Percentiles rank a stretch among this genome's conserved stretches.
phyloP scores from a whole-genome alignment of 2,797 vertebrate genomes.

The Xerus rutilus region DNA sequence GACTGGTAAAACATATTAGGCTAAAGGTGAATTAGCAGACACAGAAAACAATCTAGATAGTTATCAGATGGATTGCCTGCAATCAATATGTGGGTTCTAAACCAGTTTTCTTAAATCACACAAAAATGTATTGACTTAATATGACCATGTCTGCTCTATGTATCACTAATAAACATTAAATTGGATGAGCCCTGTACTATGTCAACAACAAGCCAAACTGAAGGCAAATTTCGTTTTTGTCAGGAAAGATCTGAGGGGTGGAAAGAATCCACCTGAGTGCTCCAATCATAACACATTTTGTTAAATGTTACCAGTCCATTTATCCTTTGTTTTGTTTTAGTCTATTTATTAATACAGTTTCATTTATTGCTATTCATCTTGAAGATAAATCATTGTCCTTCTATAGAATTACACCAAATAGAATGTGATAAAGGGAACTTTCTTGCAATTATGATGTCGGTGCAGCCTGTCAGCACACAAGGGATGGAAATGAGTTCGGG shows the following conservation, averaged over 20 bases:
- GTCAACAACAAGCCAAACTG: constrained; percentile 86
- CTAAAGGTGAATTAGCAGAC: constrained; percentile 81
- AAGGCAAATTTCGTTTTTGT: constrained; percentile 84
- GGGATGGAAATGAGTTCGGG: constrained; percentile 91
- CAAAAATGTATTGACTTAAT: constrained; percentile 87
- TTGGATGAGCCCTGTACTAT: constrained; percentile 84
- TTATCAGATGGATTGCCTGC: constrained; percentile 81
- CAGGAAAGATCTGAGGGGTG: constrained; percentile 84
- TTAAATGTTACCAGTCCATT: constrained; percentile 84
- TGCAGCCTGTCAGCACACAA: constrained; percentile 88
- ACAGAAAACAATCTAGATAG: constrained; percentile 78
- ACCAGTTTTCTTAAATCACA: constrained; percentile 89
- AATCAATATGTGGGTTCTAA: constrained; percentile 87
- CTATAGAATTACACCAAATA: constrained; percentile 91
- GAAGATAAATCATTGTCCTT: constrained; percentile 91
- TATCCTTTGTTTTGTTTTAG: constrained; percentile 88
- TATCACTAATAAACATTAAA: constrained; percentile 90
- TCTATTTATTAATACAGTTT: constrained; percentile 90
- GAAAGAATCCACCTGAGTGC: constrained; percentile 86
- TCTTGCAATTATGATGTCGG: constrained; percentile 91
- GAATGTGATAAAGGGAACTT: constrained; percentile 92
- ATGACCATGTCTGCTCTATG: constrained; percentile 87
- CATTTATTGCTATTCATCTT: constrained; percentile 91
- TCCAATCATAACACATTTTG: constrained; percentile 88
- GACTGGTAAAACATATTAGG: constrained; percentile 69